Evolutionary conservation across 37 sponge, comb jelly and placozoan genomes (phyloP), one percentile per base, ranked within the genome.

Genomic region (Cliona cf. orientalis): DNA sequence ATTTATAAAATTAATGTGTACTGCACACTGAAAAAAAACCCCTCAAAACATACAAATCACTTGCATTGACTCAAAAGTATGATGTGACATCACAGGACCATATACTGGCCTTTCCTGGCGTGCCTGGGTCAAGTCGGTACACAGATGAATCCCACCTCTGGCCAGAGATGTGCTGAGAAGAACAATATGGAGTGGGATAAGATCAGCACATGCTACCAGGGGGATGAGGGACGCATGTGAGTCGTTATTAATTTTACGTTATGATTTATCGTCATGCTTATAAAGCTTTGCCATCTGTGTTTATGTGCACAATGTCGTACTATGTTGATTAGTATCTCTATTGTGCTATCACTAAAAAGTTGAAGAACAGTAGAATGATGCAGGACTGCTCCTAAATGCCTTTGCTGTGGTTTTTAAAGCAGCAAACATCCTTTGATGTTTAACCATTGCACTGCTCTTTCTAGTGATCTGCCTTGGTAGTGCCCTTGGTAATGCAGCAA

Each of bases 41-140:
- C 40, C 36, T 9, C 36, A 68, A 11, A n/a, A 68, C n/a, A 68
- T 68, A 49, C 23, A 68, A 9, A 23, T 68, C 4, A 7, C 39
- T 68, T 7, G 39, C 14, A 23, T 11, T 38, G 36, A 7, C 69
- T 39, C 40, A 9, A 36, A 34, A 11, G n/a, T n/a, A n/a, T n/a
- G n/a, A n/a, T n/a, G n/a, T n/a, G n/a, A n/a, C n/a, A n/a, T n/a
- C n/a, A 17, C 78, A 93, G 93, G 72, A 26, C 49, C 53, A 61
- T 43, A 34, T 93, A 76, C 57, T 95, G 89, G 89, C 92, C 95
- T 7, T 95, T 88, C 61, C 19, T 95, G 23, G 46, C 84, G 35
- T 95, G 95, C 49, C 42, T 81, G 72, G 78, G 85, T 42, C 34
- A 61, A 1, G 38, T 79, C 32, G 80, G 76, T 12, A 61, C 80